phyloP scores from a whole-genome alignment of 1,140 invertebrate species.

The Agrypnia vestita region DNA sequence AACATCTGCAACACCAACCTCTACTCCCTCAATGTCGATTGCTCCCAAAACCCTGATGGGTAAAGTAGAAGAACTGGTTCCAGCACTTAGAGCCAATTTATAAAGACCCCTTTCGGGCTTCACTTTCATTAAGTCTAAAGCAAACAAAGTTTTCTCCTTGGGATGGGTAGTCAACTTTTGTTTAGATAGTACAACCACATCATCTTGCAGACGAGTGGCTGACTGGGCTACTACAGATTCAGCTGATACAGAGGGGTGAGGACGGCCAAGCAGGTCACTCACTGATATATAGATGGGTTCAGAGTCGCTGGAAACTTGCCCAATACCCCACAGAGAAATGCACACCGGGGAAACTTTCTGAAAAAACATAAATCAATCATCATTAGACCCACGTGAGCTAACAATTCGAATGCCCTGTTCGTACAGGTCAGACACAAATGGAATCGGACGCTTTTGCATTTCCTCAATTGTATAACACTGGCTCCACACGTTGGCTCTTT shows the following conservation, averaged over 20 bases:
- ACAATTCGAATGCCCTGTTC: no score
- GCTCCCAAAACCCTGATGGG: conserved; percentile 83
- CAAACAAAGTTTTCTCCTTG: conserved; percentile 81
- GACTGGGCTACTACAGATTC: conserved; percentile 84
- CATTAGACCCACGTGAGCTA: no score
- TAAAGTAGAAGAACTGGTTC: conserved; percentile 78
- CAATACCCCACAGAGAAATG: conserved; percentile 83
- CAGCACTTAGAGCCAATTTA: conserved; percentile 84
- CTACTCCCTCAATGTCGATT: conserved; percentile 84
- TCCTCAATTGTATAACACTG: no score
- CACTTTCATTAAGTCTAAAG: conserved; percentile 85
- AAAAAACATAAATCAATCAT: conserved; percentile 23
- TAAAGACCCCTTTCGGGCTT: conserved; percentile 90
- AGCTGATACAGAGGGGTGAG: conserved; percentile 75
- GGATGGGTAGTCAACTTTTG: conserved; percentile 70
- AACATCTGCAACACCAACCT: conserved; percentile 92
- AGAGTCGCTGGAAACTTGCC: conserved; percentile 80
- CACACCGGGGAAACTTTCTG: conserved; percentile 77
- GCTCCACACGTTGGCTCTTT: no score
- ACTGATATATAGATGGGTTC: conserved; percentile 85
- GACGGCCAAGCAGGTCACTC: conserved; percentile 88
- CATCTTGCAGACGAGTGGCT: conserved; percentile 82
- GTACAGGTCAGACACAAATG: no score
- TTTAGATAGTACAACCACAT: conserved; percentile 83
- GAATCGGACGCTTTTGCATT: no score